A percentile compares a stretch with the other conserved stretches of the same genome.
phyloP scores from a whole-genome alignment of 2,888 invertebrate species.

The Agonopterix subpropinquella region DNA sequence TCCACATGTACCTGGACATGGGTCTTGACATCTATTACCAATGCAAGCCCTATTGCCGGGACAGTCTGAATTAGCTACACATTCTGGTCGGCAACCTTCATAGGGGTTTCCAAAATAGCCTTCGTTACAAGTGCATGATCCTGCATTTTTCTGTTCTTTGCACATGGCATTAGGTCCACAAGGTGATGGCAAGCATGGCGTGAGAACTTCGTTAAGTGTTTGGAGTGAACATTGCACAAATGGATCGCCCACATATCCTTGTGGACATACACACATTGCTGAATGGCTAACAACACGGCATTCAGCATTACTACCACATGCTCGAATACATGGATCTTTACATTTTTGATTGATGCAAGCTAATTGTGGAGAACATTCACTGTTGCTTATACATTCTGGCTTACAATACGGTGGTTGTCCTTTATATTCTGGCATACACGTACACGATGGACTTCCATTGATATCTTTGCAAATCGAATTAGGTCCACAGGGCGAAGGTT shows the following conservation, averaged over 20 bases:
- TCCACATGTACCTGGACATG: slow-evolving; percentile 86
- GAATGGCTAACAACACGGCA: slow-evolving; percentile 86
- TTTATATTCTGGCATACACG: slow-evolving; percentile 80
- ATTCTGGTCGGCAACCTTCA: slow-evolving; percentile 85
- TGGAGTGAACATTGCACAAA: slow-evolving; percentile 74
- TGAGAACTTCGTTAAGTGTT: slow-evolving; percentile 64
- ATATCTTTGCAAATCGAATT: slow-evolving; percentile 83
- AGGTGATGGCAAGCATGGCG: slow-evolving; percentile 81
- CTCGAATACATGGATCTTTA: slow-evolving; percentile 81
- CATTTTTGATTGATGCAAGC: slow-evolving; percentile 86
- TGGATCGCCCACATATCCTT: slow-evolving; percentile 79
- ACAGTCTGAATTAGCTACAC: slow-evolving; percentile 83
- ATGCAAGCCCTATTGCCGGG: slow-evolving; percentile 82
- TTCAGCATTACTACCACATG: slow-evolving; percentile 83
- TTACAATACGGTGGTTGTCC: slow-evolving; percentile 86
- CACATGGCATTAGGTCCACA: slow-evolving; percentile 84
- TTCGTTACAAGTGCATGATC: slow-evolving; percentile 81
- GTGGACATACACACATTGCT: slow-evolving; percentile 85
- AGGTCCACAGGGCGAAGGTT: slow-evolving; percentile 87
- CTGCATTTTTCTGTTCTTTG: slow-evolving; percentile 80
- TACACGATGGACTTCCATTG: slow-evolving; percentile 83
- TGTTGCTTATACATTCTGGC: slow-evolving; percentile 87
- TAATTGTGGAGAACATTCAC: slow-evolving; percentile 81
- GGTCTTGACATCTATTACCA: slow-evolving; percentile 83
- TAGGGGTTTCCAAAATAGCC: slow-evolving; percentile 86